These are phyloP conservation scores for Machimus rusticus DNA, from an alignment of 2,888 invertebrate genomes.

Conservation along the genomic window DNA sequence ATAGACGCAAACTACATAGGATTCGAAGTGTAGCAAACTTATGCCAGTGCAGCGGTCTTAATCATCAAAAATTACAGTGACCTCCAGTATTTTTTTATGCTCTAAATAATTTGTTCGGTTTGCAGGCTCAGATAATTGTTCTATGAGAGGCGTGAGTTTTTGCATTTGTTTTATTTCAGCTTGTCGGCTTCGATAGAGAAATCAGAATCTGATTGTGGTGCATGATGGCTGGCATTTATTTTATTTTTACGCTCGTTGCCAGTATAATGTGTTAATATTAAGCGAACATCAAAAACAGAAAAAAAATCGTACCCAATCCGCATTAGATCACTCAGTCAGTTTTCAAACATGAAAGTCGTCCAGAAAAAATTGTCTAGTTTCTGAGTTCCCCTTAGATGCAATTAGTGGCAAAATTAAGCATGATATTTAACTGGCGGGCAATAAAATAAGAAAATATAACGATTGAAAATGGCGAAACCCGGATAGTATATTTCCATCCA, in stretches of 20 bases:
- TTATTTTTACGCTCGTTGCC: not conserved
- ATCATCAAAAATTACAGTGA: not conserved
- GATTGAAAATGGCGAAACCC: not conserved
- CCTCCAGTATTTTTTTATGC: not conserved
- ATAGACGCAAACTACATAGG: slow-evolving; percentile 2
- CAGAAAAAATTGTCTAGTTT: not conserved
- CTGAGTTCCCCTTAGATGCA: not conserved
- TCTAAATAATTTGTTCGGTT: not conserved
- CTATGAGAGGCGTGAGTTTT: not conserved
- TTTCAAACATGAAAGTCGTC: not conserved
- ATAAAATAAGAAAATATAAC: not conserved
- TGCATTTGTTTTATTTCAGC: not conserved
- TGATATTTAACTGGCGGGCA: not conserved
- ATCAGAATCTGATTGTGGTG: not conserved
- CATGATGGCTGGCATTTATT: not conserved
- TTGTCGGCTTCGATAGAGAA: not conserved
- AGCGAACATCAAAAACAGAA: not conserved
- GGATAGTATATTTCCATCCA: not conserved
- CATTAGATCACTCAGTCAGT: not conserved
- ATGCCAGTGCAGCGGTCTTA: not conserved
- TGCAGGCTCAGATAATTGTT: not conserved
- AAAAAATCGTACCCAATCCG: not conserved
- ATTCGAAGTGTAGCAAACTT: not conserved
- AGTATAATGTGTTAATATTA: not conserved
- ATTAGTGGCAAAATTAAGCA: not conserved